Evolutionary conservation across 2,113 vertebrate species (phyloP), one percentile per base, ranked within the genome.

Genomic region (Phyllostomus hastatus): DNA sequence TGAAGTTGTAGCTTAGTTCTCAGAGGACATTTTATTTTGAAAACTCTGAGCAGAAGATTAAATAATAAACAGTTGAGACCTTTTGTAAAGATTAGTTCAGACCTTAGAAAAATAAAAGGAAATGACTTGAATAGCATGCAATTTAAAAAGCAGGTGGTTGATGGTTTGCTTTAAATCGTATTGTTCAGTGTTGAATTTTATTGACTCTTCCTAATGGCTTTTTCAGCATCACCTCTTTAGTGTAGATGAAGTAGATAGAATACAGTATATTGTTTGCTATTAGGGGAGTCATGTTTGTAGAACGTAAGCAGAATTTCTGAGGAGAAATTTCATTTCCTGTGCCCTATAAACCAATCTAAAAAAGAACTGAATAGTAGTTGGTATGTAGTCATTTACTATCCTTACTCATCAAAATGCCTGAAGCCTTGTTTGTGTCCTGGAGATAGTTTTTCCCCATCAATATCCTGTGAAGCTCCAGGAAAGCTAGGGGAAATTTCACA

Each of bases 271-370:
- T 93, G 57, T 81, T 94, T 93, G 79, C 95, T 96, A 89, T 92
- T 96, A 90, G 79, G 33, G 78, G 73, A 98, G 76, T 4, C 31
- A 96, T 95, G 94, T 95, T 66, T 90, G 94, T 19, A 26, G 33
- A 97, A 93, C 67, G 91, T 85, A 35, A 91, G 41, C 70, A 93
- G 67, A 79, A 88, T 97, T 96, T 89, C 95, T 97, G 57, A 48
- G 97, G 96, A 38, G 97, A 98, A 97, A 92, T 97, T 98, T 98
- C 24, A 98, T 98, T 99, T 99, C 98, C 98, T 98, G 82, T 97
- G 91, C 83, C 89, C 95, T 83, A 95, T 95, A 98, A 98, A 97
- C 54, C 64, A 96, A 97, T 98, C 97, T 97, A 59, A 57, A 85
- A 97, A 95, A 84, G 69, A 95, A 96, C 75, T 75, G 88, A 97